Conservation (phyloP, 1,140 invertebrate species). For the Lepidurus apus region DNA sequence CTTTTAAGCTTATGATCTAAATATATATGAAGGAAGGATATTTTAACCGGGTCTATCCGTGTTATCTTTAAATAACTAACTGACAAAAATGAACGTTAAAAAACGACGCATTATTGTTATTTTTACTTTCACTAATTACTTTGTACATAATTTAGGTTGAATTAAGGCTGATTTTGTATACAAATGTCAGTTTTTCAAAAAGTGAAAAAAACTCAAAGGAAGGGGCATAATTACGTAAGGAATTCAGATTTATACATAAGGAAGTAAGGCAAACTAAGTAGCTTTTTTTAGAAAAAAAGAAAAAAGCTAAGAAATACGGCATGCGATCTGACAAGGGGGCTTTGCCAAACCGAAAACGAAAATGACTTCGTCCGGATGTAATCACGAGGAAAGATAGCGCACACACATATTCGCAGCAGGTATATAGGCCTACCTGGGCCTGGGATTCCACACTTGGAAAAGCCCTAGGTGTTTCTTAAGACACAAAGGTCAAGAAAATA, state of each 20-base stretch:
- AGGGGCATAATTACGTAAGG: neutral
- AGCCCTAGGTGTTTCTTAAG: neutral
- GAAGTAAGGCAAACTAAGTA: neutral
- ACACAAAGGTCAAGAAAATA: neutral
- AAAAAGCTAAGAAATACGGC: constrained; percentile 17
- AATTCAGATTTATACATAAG: neutral
- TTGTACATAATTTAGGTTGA: no score
- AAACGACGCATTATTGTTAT: no score
- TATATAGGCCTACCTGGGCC: constrained; percentile 6
- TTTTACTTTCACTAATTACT: no score
- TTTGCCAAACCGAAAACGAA: constrained; percentile 10
- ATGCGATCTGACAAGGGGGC: neutral
- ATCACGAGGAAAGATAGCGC: constrained; percentile 3
- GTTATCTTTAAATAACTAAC: no score
- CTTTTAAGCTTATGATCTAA: no score
- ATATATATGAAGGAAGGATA: no score
- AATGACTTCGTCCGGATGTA: constrained; percentile 10
- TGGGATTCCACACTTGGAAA: neutral
- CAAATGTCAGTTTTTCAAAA: no score
- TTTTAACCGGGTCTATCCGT: no score
- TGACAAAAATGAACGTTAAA: no score
- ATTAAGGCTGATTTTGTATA: no score
- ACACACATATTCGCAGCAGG: neutral
- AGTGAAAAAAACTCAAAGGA: no score
- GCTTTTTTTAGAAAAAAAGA: neutral